Base-by-base conservation (phyloP, 2,797 vertebrate species). In the Caiman crocodilus region DNA sequence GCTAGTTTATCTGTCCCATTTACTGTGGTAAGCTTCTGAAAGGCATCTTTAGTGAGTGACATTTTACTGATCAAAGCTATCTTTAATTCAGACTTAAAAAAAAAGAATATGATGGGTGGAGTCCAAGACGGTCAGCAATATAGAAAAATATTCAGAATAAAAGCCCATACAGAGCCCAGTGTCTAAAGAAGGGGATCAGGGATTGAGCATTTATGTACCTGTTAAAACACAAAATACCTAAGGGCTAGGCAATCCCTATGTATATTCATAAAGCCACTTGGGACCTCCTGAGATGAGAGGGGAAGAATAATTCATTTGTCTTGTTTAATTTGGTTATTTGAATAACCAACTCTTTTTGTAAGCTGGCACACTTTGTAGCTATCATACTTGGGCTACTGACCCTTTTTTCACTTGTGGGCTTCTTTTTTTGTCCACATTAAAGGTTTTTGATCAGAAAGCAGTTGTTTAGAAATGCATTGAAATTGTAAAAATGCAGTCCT, bases 281-380 rank as follows among this genome's bases (percentile, higher is more conserved):
- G 80, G 84, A 90, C 89, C 92, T 86, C 74, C 74, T 67, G 81
- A 93, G 94, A 76, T 78, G 79, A 71, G 14, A 60, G 84, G 85
- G 35, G 79, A 96, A 32, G 79, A 95, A 78, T 35, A 91, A 76
- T 84, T 94, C 16, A 1, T 64, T 84, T 57, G 21, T 91, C 89
- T 95, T 96, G 82, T 97, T 98, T 97, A 84, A 92, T 93, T 96
- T 97, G 97, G 92, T 96, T 30, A 67, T 95, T 92, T 71, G 88
- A 85, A 78, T 80, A 84, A 92, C 93, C 96, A 95, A 90, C 81
- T 82, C 65, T 93, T 96, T 75, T 75, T 93, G 94, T 95, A 90
- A 96, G 92, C 97, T 97, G 96, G 96, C 94, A 84, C 92, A 67
- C 90, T 96, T 91, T 84, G 77, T 93, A 96, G 88, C 90, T 95